Conservation (phyloP, 2,113 vertebrate species). For the Lepidothrix coronata region DNA sequence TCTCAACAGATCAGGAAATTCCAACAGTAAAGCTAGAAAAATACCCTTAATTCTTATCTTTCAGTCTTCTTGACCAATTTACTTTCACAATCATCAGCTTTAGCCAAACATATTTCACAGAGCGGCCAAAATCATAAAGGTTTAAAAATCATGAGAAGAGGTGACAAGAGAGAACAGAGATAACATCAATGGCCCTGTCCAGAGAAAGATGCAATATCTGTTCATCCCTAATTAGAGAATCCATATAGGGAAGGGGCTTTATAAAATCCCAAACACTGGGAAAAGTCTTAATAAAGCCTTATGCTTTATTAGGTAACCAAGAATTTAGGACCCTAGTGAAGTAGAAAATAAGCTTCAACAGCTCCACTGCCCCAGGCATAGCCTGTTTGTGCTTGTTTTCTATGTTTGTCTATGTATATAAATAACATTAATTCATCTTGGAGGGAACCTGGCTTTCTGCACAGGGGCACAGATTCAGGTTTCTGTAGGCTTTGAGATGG, state of each 20-base stretch:
- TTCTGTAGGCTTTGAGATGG: not conserved
- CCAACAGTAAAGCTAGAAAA: not conserved
- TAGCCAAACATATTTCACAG: not conserved
- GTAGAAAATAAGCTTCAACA: not conserved
- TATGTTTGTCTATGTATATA: not conserved
- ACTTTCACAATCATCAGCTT: not conserved
- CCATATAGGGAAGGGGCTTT: not conserved
- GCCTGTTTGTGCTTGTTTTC: not conserved
- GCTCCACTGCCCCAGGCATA: not conserved
- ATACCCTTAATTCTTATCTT: not conserved
- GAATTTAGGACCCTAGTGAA: not conserved
- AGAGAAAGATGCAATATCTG: not conserved
- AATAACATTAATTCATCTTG: not conserved
- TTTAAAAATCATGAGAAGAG: not conserved
- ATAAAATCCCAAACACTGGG: not conserved
- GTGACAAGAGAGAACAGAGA: not conserved
- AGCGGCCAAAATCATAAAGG: not conserved
- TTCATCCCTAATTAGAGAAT: not conserved
- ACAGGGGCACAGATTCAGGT: not conserved
- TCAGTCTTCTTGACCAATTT: not conserved
- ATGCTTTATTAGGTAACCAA: not conserved
- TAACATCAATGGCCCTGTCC: fast-evolving
- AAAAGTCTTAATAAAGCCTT: not conserved
- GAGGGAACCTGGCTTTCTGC: not conserved
- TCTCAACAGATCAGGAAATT: not conserved